Base-by-base conservation (phyloP, 2,113 vertebrate species). In the Benitochromis conjunctus region DNA sequence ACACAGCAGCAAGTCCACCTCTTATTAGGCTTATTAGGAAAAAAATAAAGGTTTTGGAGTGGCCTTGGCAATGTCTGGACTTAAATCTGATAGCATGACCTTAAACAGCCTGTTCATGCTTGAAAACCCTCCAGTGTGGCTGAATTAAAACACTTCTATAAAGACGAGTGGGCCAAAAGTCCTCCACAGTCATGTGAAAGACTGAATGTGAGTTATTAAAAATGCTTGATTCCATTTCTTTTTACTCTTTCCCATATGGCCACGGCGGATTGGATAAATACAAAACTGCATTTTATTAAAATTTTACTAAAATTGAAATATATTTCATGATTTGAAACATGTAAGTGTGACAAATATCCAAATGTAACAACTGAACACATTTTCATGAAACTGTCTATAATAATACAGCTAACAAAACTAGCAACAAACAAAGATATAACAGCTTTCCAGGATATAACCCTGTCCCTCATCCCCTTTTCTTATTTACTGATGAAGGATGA, bases 381-480 rank as follows among this genome's bases (percentile, higher is more conserved):
- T 58, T 58, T 58, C 24, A 16, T 58, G 26, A 34, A 36, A 2
- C 60, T 64, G 34, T n/a, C 8, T n/a, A 24, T 60, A 26, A 16
- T n/a, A 16, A 66, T 66, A 1, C 51, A 38, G 4, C 5, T 38
- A 51, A 76, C 41, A 46, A 74, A 74, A 74, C 5, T 74, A 48
- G 14, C 34, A 66, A 66, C 34, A 41, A 41, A 41, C 36, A 21
- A 41, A 41, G 62, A 0, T 41, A 13, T 41, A 38, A 66, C 11
- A 21, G 0, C 0, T n/a, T 0, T 21, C 60, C 31, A 21, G 62
- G 0, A 38, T 21, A 9, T 66, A 38, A 13, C 11, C 19, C 10
- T 38, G 62, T 41, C 62, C 0, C 0, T 1, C 19, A 1, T 21
- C 19, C 16, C 10, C 41, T 66, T 66, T 38, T 66, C 21, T 38